phyloP scores from a whole-genome alignment of 2,797 vertebrate genomes.

The Fundulus diaphanus region DNA sequence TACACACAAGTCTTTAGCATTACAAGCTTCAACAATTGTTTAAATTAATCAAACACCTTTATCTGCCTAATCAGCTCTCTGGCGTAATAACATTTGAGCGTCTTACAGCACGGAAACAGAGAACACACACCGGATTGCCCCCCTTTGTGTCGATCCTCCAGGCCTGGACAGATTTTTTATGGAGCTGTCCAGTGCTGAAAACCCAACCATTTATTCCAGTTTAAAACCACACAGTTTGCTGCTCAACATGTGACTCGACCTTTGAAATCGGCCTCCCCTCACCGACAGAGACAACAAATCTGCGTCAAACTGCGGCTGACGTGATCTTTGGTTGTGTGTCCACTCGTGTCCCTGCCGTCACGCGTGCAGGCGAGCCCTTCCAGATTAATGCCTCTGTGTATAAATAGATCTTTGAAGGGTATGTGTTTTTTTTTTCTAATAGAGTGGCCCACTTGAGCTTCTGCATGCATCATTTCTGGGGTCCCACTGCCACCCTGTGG shows the following conservation, averaged over 20 bases:
- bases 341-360: conserved; percentile 12
- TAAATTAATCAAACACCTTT: not conserved
- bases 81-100: not conserved
- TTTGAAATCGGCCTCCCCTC: conserved; percentile 24
- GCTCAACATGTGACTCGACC: conserved; percentile 20
- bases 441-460: conserved; percentile 61
- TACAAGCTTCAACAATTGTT: not conserved
- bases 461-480: conserved; percentile 65
- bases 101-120: not conserved
- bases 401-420: conserved; percentile 61
- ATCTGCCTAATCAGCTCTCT: not conserved
- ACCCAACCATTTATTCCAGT: not conserved
- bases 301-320: not conserved
- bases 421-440: conserved; percentile 45
- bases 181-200: conserved; percentile 65
- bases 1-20: not conserved
- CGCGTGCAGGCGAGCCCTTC: conserved; percentile 41
- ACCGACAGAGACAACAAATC: conserved; percentile 6
- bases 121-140: not conserved
- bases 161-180: not conserved
- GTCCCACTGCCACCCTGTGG: conserved; percentile 82
- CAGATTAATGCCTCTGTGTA: conserved; percentile 60
- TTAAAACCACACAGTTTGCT: not conserved
- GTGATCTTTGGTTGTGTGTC: conserved; percentile 24
- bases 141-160: not conserved